A percentile compares a stretch with the other conserved stretches of the same genome.
phyloP scores from a whole-genome alignment of 2,888 invertebrate species.

The Drosophila fungiperda region DNA sequence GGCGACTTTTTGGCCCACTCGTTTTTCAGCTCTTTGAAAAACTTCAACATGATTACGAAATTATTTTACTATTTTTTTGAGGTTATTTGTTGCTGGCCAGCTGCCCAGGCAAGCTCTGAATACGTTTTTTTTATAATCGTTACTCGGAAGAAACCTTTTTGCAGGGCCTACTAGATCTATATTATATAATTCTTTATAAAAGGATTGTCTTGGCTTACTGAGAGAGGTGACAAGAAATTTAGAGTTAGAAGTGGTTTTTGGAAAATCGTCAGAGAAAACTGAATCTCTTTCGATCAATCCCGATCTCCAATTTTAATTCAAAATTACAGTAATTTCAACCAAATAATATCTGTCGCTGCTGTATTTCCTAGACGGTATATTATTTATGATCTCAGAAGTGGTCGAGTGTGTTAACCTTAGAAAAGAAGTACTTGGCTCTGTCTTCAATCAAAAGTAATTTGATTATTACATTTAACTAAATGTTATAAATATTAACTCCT shows the following conservation, averaged over 20 bases:
- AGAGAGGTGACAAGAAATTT: background rate
- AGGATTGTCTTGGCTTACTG: background rate
- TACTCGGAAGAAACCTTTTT: background rate
- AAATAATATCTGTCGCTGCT: background rate
- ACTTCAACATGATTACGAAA: constrained; percentile 35
- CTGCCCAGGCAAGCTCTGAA: no score
- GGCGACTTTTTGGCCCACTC: constrained; percentile 65
- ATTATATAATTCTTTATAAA: background rate
- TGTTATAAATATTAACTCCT: background rate
- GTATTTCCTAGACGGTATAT: background rate
- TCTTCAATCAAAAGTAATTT: background rate
- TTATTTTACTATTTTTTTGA: constrained; percentile 9
- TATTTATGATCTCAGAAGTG: background rate
- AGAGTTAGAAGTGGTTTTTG: background rate
- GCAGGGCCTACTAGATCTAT: constrained; percentile 1
- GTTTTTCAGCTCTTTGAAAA: constrained; percentile 58
- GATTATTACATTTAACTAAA: no score
- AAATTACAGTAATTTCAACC: background rate
- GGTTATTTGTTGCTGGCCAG: background rate
- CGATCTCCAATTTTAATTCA: background rate
- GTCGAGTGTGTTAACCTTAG: background rate
- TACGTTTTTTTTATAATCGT: background rate
- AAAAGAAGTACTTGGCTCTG: background rate
- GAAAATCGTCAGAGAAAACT: background rate
- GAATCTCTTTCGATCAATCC: background rate